Conservation (phyloP, 2,797 vertebrate genomes). For the Falco novaeseelandiae region DNA sequence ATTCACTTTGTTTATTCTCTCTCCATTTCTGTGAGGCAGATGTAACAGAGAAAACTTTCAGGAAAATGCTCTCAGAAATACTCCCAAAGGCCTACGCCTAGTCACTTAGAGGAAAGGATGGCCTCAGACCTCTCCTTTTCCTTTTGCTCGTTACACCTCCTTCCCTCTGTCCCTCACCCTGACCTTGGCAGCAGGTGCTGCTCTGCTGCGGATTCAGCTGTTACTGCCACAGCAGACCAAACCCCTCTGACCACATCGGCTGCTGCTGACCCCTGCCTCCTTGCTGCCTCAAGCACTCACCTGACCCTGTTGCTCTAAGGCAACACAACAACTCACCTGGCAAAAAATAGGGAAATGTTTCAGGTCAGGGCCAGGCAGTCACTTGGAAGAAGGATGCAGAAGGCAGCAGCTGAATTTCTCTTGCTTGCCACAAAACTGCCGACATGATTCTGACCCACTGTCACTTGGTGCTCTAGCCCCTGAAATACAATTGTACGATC, state of each 20-base stretch:
- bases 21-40: neutral
- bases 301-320: neutral
- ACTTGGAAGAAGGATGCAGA: neutral
- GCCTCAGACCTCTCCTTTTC: neutral
- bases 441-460: fast-evolving
- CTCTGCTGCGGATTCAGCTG: neutral
- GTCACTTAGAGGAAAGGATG: neutral
- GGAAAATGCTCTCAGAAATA: neutral
- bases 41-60: neutral
- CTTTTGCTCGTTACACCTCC: fast-evolving
- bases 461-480: neutral
- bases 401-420: neutral
- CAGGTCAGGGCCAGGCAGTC: neutral
- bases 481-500: neutral
- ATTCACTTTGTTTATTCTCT: neutral
- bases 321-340: neutral
- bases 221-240: neutral
- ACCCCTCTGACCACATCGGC: neutral
- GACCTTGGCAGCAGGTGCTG: neutral
- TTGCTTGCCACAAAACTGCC: neutral
- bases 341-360: neutral
- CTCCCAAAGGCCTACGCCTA: neutral
- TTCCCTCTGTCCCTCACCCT: neutral
- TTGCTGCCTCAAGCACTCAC: fast-evolving
- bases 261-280: neutral